Evolutionary conservation across 2,113 vertebrate species (phyloP).

Genomic region (Mungos mungo): DNA sequence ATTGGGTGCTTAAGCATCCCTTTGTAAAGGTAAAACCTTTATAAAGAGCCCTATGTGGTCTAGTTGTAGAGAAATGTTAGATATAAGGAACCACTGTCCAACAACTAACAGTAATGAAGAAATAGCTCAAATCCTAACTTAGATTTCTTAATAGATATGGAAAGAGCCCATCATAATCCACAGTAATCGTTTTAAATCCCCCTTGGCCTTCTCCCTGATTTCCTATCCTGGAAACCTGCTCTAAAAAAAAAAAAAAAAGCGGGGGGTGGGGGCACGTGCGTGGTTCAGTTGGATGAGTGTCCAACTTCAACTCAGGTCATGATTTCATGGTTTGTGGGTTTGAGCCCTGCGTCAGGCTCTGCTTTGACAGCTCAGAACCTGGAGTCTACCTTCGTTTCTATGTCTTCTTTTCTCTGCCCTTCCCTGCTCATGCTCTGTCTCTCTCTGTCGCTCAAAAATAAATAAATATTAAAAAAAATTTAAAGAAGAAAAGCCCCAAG

Average conservation of each 20-base stretch:
- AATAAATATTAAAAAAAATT: too few species aligned
- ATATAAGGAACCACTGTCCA: background rate
- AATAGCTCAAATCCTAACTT: background rate
- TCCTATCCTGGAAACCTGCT: background rate
- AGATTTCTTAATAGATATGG: background rate
- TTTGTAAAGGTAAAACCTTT: background rate
- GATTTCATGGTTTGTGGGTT: too few species aligned
- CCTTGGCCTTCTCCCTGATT: background rate
- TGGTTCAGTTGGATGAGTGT: too few species aligned
- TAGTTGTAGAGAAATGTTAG: background rate
- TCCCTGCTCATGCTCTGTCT: too few species aligned
- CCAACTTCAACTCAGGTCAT: too few species aligned
- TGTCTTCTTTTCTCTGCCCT: too few species aligned
- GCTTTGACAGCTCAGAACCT: too few species aligned
- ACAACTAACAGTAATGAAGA: background rate
- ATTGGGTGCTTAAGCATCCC: background rate
- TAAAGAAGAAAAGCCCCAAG: background rate
- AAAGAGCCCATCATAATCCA: background rate
- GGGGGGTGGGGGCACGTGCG: too few species aligned
- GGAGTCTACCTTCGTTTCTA: too few species aligned
- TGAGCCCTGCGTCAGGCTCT: too few species aligned
- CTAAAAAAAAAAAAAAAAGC: background rate
- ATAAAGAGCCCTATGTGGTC: background rate
- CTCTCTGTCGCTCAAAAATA: too few species aligned
- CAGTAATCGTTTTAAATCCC: background rate